A percentile compares a stretch with the other conserved stretches of the same genome.
phyloP scores from a whole-genome alignment of 2,888 invertebrate genomes.

The Coenonympha glycerion region DNA sequence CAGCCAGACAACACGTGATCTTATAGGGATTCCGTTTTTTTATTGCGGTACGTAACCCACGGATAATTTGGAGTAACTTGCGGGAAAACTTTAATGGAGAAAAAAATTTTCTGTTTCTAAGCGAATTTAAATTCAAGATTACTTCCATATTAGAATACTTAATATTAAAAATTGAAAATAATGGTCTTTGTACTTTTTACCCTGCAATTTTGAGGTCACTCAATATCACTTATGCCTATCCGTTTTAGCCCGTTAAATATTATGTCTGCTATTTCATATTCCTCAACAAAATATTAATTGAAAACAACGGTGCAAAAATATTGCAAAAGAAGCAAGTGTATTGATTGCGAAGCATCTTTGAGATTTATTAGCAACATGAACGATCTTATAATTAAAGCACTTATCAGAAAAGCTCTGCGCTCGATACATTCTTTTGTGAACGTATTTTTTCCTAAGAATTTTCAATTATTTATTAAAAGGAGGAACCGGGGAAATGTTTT shows the following conservation, averaged over 20 bases:
- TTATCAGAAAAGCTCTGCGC: slow-evolving; percentile 1
- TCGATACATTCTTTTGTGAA: slow-evolving; percentile 10
- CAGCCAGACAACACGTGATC: too few species aligned
- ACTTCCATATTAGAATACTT: too few species aligned
- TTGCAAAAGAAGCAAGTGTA: not conserved
- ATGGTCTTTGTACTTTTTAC: too few species aligned
- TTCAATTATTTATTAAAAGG: slow-evolving; percentile 14
- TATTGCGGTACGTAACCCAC: too few species aligned
- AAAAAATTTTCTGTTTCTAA: too few species aligned
- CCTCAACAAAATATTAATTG: not conserved
- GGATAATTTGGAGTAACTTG: too few species aligned
- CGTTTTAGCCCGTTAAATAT: not conserved
- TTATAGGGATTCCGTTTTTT: too few species aligned
- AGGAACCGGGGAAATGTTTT: slow-evolving; percentile 3
- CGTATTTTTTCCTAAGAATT: slow-evolving; percentile 8
- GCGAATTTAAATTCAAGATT: too few species aligned
- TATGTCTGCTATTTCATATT: not conserved
- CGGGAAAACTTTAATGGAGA: too few species aligned
- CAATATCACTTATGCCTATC: too few species aligned
- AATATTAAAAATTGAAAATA: too few species aligned
- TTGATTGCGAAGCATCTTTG: slow-evolving; percentile 5
- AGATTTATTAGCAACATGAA: slow-evolving; percentile 9
- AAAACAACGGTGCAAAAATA: not conserved
- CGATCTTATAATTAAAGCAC: slow-evolving; percentile 10
- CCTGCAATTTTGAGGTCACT: too few species aligned